Evolutionary conservation across 2,888 invertebrate genomes (phyloP).

Genomic region (Tipula helvola): DNA sequence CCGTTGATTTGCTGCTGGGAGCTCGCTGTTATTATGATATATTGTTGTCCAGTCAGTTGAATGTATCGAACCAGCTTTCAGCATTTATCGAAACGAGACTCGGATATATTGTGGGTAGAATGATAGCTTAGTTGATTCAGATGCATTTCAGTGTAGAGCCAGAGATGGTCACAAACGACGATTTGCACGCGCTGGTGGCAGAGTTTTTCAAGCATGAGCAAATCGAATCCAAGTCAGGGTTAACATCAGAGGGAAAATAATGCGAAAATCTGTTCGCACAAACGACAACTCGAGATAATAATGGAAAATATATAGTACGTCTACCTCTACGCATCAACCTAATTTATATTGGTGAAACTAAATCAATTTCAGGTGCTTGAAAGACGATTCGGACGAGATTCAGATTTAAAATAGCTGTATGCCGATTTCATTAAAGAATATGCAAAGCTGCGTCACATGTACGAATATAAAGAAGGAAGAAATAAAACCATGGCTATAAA

Average conservation of each 20-base stretch:
- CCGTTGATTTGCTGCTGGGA: too few species aligned
- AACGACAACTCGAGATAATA: neutral
- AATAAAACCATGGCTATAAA: neutral
- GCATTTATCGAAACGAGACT: neutral
- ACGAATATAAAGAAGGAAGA: too few species aligned
- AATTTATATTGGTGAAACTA: neutral
- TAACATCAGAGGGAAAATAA: neutral
- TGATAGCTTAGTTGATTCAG: neutral
- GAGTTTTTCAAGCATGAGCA: too few species aligned
- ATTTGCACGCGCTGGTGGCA: neutral
- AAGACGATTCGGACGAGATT: neutral
- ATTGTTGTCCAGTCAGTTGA: neutral
- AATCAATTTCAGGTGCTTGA: neutral
- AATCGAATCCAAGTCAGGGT: neutral
- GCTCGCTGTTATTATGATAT: neutral
- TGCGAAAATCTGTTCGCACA: too few species aligned
- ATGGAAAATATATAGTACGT: neutral
- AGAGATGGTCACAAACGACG: neutral
- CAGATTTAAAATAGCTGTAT: too few species aligned
- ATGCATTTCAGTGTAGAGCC: neutral
- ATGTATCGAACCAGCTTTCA: neutral
- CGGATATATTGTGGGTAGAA: neutral
- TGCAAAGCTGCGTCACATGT: too few species aligned
- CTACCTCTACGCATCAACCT: too few species aligned
- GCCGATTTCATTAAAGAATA: too few species aligned